Conservation (phyloP, 2,797 vertebrate species). For the Brotula barbata region DNA sequence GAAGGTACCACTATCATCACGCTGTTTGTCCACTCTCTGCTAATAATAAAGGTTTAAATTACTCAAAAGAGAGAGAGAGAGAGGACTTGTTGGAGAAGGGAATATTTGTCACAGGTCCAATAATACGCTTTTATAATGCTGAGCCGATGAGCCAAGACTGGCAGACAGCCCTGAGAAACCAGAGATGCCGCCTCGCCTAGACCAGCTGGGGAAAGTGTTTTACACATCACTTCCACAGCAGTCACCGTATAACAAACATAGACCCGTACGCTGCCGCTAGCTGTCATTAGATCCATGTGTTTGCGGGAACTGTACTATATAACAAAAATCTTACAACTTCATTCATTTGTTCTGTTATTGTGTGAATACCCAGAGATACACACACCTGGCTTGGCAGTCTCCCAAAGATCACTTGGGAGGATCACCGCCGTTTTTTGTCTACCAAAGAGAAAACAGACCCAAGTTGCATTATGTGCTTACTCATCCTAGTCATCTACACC, state of each 20-base stretch:
- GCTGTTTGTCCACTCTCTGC: no score
- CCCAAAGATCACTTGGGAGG: constrained; percentile 11
- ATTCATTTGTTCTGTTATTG: constrained; percentile 20
- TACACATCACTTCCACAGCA: constrained; percentile 41
- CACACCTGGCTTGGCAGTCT: constrained; percentile 45
- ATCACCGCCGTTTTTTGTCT: constrained; percentile 14
- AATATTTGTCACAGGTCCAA: constrained; percentile 52
- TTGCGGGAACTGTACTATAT: not conserved
- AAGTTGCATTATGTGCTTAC: constrained; percentile 29
- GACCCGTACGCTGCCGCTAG: not conserved
- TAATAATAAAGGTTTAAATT: no score
- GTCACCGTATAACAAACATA: constrained; percentile 38
- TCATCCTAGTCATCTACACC: constrained; percentile 38
- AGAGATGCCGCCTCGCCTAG: constrained; percentile 52
- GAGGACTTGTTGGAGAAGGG: not conserved
- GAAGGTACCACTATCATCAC: not conserved
- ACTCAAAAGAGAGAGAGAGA: no score
- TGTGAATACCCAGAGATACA: constrained; percentile 18
- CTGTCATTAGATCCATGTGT: constrained; percentile 19
- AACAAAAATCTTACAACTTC: constrained; percentile 9
- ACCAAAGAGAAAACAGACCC: constrained; percentile 23
- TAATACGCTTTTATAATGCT: constrained; percentile 54
- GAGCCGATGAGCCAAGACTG: constrained; percentile 62
- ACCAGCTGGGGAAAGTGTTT: constrained; percentile 44
- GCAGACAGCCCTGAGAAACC: constrained; percentile 59